Percentiles rank a stretch among this genome's conserved stretches.
Conservation (phyloP, 1,140 invertebrate genomes). For the Penaeus indicus region DNA sequence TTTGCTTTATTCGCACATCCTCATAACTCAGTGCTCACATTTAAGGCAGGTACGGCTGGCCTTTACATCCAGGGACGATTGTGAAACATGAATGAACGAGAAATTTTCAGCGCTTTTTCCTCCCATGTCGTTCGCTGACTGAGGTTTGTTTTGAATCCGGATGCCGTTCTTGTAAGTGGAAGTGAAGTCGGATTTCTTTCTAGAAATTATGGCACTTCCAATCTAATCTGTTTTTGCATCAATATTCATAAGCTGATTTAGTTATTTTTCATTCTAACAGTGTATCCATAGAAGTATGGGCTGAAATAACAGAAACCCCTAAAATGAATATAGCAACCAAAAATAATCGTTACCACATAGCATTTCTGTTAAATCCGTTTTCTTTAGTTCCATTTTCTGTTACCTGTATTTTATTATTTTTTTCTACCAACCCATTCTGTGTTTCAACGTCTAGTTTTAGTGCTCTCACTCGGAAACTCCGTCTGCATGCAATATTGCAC, state of each 20-base stretch:
- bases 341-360: neutral
- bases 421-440: conserved; percentile 99
- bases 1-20: neutral
- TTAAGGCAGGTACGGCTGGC: conserved; percentile 87
- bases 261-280: too few species aligned
- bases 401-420: conserved; percentile 90
- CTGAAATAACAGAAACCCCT: too few species aligned
- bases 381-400: conserved; percentile 83
- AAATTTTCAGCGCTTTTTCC: too few species aligned
- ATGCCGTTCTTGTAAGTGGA: too few species aligned
- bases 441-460: conserved; percentile 85
- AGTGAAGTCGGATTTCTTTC: too few species aligned
- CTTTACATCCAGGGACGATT: conserved; percentile 86
- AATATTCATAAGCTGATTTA: too few species aligned
- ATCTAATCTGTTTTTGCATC: too few species aligned
- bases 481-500: too few species aligned
- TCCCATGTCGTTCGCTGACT: too few species aligned
- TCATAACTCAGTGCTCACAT: conserved; percentile 83
- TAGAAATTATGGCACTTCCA: too few species aligned
- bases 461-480: conserved; percentile 78
- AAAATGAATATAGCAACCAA: neutral
- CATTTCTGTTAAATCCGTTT: conserved; percentile 86
- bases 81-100: conserved; percentile 46
- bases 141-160: too few species aligned
- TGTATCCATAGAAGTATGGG: too few species aligned